Evolutionary conservation across 2,888 invertebrate species (phyloP).

Genomic region (Stictocephala bisonia): DNA sequence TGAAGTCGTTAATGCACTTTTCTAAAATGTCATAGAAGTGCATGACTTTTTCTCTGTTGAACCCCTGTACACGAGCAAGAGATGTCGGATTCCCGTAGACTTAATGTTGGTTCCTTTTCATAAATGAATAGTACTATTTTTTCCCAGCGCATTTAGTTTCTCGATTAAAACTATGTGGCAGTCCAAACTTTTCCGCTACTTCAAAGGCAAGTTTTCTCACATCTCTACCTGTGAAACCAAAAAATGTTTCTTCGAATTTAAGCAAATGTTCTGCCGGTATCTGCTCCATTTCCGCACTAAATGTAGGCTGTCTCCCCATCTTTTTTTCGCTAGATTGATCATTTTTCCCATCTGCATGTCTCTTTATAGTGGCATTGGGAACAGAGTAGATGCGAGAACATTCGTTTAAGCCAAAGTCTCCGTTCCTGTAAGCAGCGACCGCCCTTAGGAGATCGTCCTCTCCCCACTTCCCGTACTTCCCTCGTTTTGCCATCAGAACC

Average conservation of each 20-base stretch:
- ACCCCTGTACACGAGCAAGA: not conserved
- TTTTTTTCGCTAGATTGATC: not conserved
- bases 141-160: not conserved
- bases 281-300: too few species aligned
- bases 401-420: not conserved
- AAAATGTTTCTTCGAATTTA: too few species aligned
- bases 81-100: too few species aligned
- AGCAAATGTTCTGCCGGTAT: too few species aligned
- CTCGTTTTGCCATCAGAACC: not conserved
- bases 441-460: not conserved
- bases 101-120: not conserved
- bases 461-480: not conserved
- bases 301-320: too few species aligned
- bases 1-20: not conserved
- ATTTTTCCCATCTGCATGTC: constrained; percentile 22
- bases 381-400: constrained; percentile 4
- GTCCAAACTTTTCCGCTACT: not conserved
- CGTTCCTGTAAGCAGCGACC: not conserved
- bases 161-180: not conserved
- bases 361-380: constrained; percentile 21
- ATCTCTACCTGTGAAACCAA: too few species aligned
- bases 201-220: not conserved
- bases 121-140: not conserved
- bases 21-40: not conserved
- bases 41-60: not conserved